phyloP scores from a whole-genome alignment of 2,797 vertebrate species.

The Hoplostethus mediterraneus region DNA sequence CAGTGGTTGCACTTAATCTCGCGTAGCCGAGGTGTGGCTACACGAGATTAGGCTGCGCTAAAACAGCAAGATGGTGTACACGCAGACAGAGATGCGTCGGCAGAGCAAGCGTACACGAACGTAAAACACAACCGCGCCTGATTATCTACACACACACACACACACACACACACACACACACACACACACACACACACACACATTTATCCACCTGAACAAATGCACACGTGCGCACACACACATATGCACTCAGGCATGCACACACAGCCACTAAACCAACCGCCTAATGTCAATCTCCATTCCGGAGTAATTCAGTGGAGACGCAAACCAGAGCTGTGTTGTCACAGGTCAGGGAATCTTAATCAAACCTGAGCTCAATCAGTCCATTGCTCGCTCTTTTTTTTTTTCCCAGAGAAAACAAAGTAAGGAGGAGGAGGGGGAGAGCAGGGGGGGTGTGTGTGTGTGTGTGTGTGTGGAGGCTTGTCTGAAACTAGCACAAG shows the following conservation, averaged over 20 bases:
- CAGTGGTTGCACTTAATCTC: conserved; percentile 60
- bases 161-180: background rate
- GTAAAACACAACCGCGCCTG: conserved; percentile 43
- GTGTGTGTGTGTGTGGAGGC: conserved; percentile 18
- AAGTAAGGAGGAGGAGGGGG: conserved; percentile 45
- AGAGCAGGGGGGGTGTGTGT: conserved; percentile 9
- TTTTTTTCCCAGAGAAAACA: conserved; percentile 42
- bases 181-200: background rate
- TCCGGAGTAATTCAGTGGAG: conserved; percentile 67
- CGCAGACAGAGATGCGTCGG: conserved; percentile 24
- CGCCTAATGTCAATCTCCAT: conserved; percentile 70
- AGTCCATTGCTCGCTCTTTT: conserved; percentile 40
- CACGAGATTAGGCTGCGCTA: conserved; percentile 61
- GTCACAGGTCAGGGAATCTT: conserved; percentile 74
- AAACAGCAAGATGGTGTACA: conserved; percentile 49
- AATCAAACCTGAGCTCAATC: conserved; percentile 75
- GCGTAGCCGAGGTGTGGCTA: conserved; percentile 56
- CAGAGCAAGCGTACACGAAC: conserved; percentile 22
- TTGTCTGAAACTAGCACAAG: conserved; percentile 57
- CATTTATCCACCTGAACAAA: background rate
- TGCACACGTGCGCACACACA: background rate
- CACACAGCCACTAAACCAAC: conserved; percentile 52
- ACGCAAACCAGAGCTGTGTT: conserved; percentile 48
- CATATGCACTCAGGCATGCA: conserved; percentile 19
- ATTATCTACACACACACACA: conserved; percentile 3